Percentiles rank a stretch among this genome's conserved stretches.
Conservation (phyloP, 2,113 vertebrate species). For the Channa maculata region DNA sequence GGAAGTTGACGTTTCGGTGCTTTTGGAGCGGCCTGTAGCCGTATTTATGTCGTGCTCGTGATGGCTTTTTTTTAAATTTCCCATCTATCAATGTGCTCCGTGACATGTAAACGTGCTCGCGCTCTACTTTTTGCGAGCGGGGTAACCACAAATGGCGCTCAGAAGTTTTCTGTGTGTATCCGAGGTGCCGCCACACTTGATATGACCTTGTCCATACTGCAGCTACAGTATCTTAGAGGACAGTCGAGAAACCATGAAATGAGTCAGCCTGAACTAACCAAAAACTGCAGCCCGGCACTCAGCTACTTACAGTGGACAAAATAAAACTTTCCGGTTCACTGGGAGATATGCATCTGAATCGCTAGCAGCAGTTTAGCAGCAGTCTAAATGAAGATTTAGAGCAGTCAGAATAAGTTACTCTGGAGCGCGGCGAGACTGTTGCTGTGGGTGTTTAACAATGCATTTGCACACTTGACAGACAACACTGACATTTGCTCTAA, state of each 20-base stretch:
- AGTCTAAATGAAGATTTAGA: too few relatives aligned
- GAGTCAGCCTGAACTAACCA: too few relatives aligned
- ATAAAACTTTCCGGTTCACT: too few relatives aligned
- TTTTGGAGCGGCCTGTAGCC: too few relatives aligned
- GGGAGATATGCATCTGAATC: too few relatives aligned
- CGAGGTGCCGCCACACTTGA: neutral
- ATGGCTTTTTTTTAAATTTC: neutral
- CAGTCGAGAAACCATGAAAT: too few relatives aligned
- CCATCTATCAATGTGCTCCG: neutral
- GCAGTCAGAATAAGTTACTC: too few relatives aligned
- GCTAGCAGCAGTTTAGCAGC: too few relatives aligned
- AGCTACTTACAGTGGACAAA: too few relatives aligned
- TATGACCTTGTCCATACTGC: neutral
- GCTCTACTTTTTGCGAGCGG: neutral
- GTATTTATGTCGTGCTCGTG: neutral
- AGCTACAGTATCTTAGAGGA: neutral
- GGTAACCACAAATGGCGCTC: constrained; percentile 1
- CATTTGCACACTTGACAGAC: neutral
- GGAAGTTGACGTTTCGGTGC: too few relatives aligned
- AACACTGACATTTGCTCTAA: neutral
- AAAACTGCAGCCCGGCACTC: too few relatives aligned
- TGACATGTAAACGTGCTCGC: neutral
- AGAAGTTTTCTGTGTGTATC: neutral
- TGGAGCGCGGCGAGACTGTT: too few relatives aligned
- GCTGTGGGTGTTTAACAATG: neutral